A percentile compares a stretch with the other conserved stretches of the same genome.
phyloP scores from a whole-genome alignment of 2,113 vertebrate genomes.

The Aphyosemion australe region DNA sequence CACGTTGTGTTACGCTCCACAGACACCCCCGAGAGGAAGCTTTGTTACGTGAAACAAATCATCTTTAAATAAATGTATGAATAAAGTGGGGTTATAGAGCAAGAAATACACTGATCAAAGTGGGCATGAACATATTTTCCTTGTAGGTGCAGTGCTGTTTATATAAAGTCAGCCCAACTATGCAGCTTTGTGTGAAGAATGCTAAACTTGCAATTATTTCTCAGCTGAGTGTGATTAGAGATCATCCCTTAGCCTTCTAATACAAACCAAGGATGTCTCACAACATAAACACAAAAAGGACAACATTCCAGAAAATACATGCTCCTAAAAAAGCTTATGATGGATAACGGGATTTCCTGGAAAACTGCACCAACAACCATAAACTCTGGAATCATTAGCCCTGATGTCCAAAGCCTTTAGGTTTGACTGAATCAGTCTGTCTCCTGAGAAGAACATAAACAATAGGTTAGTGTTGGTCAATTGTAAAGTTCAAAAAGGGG shows the following conservation, averaged over 20 bases:
- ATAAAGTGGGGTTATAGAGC: slow-evolving; percentile 61
- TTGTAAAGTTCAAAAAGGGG: no score
- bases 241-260: slow-evolving; percentile 69
- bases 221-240: slow-evolving; percentile 80
- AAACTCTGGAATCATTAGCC: background rate
- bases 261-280: slow-evolving; percentile 54
- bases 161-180: slow-evolving; percentile 45
- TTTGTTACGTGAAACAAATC: slow-evolving; percentile 48
- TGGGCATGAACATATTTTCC: slow-evolving; percentile 46
- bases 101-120: slow-evolving; percentile 45
- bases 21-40: slow-evolving; percentile 52
- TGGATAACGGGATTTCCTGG: slow-evolving; percentile 22
- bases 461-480: no score
- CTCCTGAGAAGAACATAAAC: background rate
- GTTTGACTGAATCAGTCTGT: background rate
- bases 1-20: slow-evolving; percentile 60
- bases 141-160: slow-evolving; percentile 22
- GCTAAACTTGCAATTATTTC: slow-evolving; percentile 77
- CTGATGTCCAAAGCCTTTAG: no score
- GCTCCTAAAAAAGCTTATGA: slow-evolving; percentile 36
- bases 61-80: slow-evolving; percentile 24
- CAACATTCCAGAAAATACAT: slow-evolving; percentile 11
- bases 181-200: slow-evolving; percentile 68
- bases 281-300: slow-evolving; percentile 9
- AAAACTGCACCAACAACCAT: slow-evolving; percentile 30